Percentiles rank a stretch among this genome's conserved stretches.
phyloP scores from a whole-genome alignment of 2,797 vertebrate species.

The Arnoldichthys spilopterus region DNA sequence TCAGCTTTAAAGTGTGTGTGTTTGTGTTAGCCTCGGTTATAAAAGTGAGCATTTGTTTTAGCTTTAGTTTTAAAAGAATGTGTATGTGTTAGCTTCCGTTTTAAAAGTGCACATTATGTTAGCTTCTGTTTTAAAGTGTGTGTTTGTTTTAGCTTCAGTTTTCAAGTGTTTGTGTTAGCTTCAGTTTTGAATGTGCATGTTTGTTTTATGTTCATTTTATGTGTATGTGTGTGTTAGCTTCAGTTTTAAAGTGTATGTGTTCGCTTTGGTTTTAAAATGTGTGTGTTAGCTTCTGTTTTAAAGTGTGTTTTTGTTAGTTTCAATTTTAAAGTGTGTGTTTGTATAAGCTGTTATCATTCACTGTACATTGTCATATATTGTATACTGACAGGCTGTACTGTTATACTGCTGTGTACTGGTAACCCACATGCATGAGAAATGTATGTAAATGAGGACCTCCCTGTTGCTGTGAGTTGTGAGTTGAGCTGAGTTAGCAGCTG shows the following conservation, averaged over 20 bases:
- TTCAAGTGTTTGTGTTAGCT: background rate
- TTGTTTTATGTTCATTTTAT: too few relatives aligned
- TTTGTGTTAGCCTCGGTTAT: background rate
- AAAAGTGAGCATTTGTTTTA: background rate
- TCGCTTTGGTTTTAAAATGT: too few relatives aligned
- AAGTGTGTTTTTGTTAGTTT: background rate
- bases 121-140: background rate
- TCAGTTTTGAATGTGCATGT: background rate
- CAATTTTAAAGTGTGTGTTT: background rate
- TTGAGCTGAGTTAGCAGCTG: conserved; percentile 38
- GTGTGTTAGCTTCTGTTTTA: background rate
- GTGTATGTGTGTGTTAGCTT: too few relatives aligned
- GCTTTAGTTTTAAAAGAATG: background rate
- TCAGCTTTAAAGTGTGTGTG: background rate
- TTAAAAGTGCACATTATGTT: background rate
- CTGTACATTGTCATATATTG: background rate
- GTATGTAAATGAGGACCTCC: conserved; percentile 17
- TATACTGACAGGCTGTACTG: background rate
- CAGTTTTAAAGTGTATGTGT: too few relatives aligned
- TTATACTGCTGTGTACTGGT: background rate
- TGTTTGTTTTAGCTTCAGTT: background rate
- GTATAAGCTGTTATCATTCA: background rate
- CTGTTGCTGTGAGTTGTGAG: conserved; percentile 38
- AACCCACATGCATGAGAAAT: conserved; percentile 10
- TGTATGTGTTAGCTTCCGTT: background rate